Evolutionary conservation across 2,888 invertebrate species (phyloP), one percentile per base, ranked within the genome.

Genomic region (Diabrotica balteata): DNA sequence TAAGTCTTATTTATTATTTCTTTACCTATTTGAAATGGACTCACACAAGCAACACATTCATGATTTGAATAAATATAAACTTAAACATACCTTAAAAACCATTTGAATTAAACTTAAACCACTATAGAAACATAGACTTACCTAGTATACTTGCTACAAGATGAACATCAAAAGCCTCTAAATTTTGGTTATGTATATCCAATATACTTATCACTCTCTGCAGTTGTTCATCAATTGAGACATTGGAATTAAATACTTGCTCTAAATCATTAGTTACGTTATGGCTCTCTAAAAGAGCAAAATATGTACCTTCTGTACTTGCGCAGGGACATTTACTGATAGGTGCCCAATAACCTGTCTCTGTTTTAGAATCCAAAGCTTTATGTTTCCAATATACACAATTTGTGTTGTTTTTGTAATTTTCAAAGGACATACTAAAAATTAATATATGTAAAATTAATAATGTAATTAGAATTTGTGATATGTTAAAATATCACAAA

Each of bases 121-220:
- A 32, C 32, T 32, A 32, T 32, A 32, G 32, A 32, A 32, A 4
- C 45, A 52, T 49, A 47, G 4, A 47, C 64, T 61, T 53, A 68
- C 64, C 51, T 8, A 79, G 61, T 60, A 79, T 78, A 67, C 73
- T 59, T 7, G 77, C 73, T 52, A 79, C 75, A 8, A 77, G 69
- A 45, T 69, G 75, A 55, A 79, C 75, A 66, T 79, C 78, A 8
- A 73, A 55, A 4, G 78, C 65, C 6, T 67, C n/a, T 7, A 79
- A 63, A 53, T 55, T 59, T 0, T 65, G 17, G 8, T 52, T 11
- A 43, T 49, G 63, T 8, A 52, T 44, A 44, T 4, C 22, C 8
- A 71, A 10, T 10, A 71, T 68, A 17, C 42, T 53, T n/a, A 43
- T 32, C 10, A 73, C 61, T 51, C 54, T 58, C 3, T n/a, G 47